Base-by-base conservation (phyloP, 2,113 vertebrate species). In the Stictonetta naevosa region DNA sequence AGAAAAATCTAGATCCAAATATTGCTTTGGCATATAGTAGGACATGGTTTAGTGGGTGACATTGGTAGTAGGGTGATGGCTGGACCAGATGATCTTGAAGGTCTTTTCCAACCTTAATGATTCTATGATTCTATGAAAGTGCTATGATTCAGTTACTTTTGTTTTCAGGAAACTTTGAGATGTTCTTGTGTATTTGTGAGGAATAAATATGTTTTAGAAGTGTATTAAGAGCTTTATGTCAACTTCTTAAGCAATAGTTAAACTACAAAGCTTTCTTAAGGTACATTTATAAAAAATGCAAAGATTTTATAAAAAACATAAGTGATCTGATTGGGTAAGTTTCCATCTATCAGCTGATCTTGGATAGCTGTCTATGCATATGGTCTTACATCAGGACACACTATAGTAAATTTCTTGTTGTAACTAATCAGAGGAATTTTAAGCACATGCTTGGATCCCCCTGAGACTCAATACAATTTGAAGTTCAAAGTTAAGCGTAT, bases 401-500 rank as follows among this genome's bases (percentile, higher is more conserved):
- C 20, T 63, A 72, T 52, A 28, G 64, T 63, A 83, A 59, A 86
- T 58, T 83, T 88, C 76, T 86, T 86, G 42, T 83, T 0, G 1
- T 60, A 89, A 89, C n/a, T 88, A 81, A 88, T 92, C 48, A 88
- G 12, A 84, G 68, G 86, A 93, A 96, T 88, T 90, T 86, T 84
- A 88, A 95, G 67, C 73, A 83, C 55, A 69, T 78, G 56, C 8
- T 76, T 95, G 77, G 96, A 88, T 94, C 31, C 80, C 66, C 86
- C 42, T 88, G 92, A 96, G 74, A 72, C 56, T 75, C 58, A 79
- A 69, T 76, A 78, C 11, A 93, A 93, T 64, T 14, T 92, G 62
- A 94, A 83, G 92, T 93, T 92, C 83, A 83, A 96, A 97, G 90
- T 94, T 95, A 92, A 95, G 76, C 88, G 93, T 95, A 96, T 88